Conservation (phyloP, 2,113 vertebrate species). For the Phocoena phocoena region DNA sequence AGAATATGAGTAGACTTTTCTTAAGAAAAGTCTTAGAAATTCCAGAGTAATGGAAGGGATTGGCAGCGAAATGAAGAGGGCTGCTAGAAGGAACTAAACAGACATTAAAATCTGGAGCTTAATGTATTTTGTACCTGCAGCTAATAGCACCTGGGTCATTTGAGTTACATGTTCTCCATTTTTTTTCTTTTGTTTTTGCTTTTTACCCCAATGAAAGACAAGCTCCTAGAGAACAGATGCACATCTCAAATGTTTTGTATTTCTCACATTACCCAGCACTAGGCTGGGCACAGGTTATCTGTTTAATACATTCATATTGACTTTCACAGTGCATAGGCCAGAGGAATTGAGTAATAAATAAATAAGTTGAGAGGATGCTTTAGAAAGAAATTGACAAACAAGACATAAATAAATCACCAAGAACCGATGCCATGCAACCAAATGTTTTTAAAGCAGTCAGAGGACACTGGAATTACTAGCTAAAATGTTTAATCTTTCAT, state of each 20-base stretch:
- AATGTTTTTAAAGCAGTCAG: conserved; percentile 65
- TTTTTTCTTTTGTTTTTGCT: background rate
- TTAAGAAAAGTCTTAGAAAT: background rate
- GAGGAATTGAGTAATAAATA: conserved; percentile 50
- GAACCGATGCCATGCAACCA: conserved; percentile 71
- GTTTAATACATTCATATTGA: background rate
- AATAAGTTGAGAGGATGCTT: conserved; percentile 33
- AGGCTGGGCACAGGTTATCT: background rate
- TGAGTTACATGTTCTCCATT: background rate
- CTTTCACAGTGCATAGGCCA: background rate
- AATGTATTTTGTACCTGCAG: background rate
- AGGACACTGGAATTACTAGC: conserved; percentile 61
- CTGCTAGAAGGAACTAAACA: background rate
- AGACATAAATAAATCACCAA: conserved; percentile 76
- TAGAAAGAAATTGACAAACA: conserved; percentile 61
- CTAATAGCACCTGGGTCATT: background rate
- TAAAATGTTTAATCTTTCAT: conserved; percentile 71
- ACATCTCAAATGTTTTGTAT: background rate
- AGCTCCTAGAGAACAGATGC: background rate
- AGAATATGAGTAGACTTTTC: background rate
- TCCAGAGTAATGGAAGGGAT: background rate
- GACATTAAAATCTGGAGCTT: background rate
- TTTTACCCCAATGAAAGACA: background rate
- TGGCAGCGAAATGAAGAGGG: background rate
- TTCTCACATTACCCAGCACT: background rate